Conservation (phyloP, 37 sponge, comb jelly and placozoan species). For the Dysidea cf. avara region DNA sequence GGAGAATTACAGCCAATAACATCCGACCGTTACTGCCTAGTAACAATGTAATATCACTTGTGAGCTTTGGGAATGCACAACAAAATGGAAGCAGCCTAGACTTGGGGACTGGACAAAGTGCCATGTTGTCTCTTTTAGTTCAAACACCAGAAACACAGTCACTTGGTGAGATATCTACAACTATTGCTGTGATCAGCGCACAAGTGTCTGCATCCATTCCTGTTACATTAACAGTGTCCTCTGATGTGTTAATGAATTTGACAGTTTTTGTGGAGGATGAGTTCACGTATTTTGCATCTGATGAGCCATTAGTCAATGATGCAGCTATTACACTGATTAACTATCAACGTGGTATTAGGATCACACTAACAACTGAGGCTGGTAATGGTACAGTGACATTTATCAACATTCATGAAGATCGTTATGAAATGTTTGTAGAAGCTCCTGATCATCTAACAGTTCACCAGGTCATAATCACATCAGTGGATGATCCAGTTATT, state of each 20-base stretch:
- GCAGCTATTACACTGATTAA: too few relatives aligned
- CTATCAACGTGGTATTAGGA: too few relatives aligned
- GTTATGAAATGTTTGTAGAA: constrained; percentile 15
- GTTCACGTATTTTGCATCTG: too few relatives aligned
- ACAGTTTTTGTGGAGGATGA: too few relatives aligned
- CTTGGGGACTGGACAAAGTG: constrained; percentile 24
- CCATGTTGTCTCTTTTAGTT: constrained; percentile 9
- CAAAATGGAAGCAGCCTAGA: constrained; percentile 8
- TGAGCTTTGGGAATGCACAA: constrained; percentile 24
- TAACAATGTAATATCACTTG: constrained; percentile 9
- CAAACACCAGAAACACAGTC: neutral
- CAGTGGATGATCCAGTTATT: too few relatives aligned
- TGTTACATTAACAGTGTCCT: constrained; percentile 15
- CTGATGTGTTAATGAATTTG: constrained; percentile 27
- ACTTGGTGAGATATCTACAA: constrained; percentile 16
- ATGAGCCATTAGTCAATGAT: too few relatives aligned
- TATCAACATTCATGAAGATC: too few relatives aligned
- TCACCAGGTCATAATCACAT: constrained; percentile 14
- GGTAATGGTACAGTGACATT: too few relatives aligned
- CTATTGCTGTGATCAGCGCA: constrained; percentile 1
- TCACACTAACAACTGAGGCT: too few relatives aligned
- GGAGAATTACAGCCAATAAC: constrained; percentile 18
- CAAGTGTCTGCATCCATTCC: constrained; percentile 11
- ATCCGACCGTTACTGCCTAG: constrained; percentile 9
- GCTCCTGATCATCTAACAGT: constrained; percentile 20